Evolutionary conservation across 2,113 vertebrate genomes (phyloP), one percentile per base, ranked within the genome.

Genomic region (Thomomys bottae): DNA sequence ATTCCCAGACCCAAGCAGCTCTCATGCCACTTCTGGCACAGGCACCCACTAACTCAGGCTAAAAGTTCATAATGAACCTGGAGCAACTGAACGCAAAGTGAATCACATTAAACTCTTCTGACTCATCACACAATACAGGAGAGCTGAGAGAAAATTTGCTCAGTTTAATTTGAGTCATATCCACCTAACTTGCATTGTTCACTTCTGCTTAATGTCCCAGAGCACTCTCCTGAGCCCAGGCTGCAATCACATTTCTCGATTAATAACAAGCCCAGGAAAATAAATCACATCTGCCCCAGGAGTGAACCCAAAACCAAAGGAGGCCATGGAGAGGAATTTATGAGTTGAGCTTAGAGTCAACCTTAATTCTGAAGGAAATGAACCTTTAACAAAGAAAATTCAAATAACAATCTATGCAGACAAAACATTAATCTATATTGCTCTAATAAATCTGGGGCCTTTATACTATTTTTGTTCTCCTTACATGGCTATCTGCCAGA

Each of bases 251-350:
- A 88, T 93, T 95, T 95, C 93, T 94, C 64, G 81, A 93, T 85
- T 96, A 94, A 91, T 86, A 96, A 91, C 32, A 77, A 91, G 96
- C 49, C 88, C 84, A 89, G 89, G 92, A 93, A 93, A 95, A 96
- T 94, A 96, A 97, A 96, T 97, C 96, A 97, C 21, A 36, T 82
- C 90, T 97, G 95, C 96, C 96, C 96, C 36, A 89, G 34, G 45
- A 87, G 72, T 97, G 96, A 97, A 95, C 96, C 78, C 96, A 87
- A 92, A 94, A 92, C 89, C 91, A 92, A 91, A 94, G 92, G 79
- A 93, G 89, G 93, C 87, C 90, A 78, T 59, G 92, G 90, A 90
- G 86, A 92, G 90, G 86, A 95, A 95, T 95, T 82, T 89, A 63
- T 91, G 90, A 93, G 94, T n/a, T 94, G 83, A 93, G 79, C 72